Conservation (phyloP, 2,113 vertebrate genomes). For the Microcebus murinus region DNA sequence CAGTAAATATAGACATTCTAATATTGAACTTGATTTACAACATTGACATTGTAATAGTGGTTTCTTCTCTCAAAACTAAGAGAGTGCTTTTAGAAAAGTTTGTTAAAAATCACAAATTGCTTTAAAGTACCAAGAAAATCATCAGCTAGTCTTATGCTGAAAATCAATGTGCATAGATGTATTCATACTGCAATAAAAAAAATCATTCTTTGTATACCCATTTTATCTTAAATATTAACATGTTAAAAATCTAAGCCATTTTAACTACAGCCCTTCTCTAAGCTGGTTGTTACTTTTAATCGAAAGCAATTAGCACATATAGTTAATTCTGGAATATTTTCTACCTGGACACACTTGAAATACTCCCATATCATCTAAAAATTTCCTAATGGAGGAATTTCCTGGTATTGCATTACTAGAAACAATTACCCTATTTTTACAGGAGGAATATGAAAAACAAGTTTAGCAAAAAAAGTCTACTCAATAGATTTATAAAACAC, state of each 20-base stretch:
- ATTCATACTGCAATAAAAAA: conserved; percentile 40
- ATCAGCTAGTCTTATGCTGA: conserved; percentile 34
- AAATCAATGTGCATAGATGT: neutral
- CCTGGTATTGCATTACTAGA: conserved; percentile 7
- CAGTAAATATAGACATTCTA: conserved; percentile 6
- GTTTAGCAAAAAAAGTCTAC: conserved; percentile 13
- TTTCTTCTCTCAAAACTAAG: conserved; percentile 32
- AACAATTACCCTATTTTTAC: conserved; percentile 14
- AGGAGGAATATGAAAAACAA: conserved; percentile 27
- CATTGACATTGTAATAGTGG: neutral
- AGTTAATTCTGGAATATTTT: conserved; percentile 43
- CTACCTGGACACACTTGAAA: conserved; percentile 13
- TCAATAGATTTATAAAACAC: conserved; percentile 12
- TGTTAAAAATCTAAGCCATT: conserved; percentile 49
- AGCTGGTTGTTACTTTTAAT: conserved; percentile 3
- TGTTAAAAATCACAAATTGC: conserved; percentile 26
- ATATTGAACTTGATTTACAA: conserved; percentile 38
- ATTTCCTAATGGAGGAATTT: neutral
- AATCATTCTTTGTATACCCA: conserved; percentile 12
- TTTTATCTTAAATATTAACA: conserved; percentile 59
- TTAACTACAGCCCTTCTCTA: conserved; percentile 3
- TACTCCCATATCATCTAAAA: conserved; percentile 7
- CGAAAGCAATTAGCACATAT: neutral
- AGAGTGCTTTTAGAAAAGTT: conserved; percentile 42
- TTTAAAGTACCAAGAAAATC: conserved; percentile 50